Evolutionary conservation across 1,140 invertebrate species (phyloP), one percentile per base, ranked within the genome.

Genomic region (Anoplolepis gracilipes): DNA sequence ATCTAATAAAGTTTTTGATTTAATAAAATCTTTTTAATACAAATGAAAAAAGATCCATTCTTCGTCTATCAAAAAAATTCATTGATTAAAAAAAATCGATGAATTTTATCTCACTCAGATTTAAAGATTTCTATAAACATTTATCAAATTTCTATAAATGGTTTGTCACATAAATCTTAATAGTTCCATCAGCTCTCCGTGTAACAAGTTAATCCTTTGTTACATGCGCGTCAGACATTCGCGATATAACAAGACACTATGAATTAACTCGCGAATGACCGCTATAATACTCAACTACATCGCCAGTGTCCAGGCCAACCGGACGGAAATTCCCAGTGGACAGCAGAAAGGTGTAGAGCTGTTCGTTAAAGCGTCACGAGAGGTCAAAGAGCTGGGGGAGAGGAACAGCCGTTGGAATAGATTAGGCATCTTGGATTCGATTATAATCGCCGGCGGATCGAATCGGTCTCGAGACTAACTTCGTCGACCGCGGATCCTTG

Each of bases 401-500:
- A 77, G 70, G 33, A 30, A 57, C 8, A 16, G 13, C 28, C 75
- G n/a, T 39, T 61, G 57, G 64, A 90, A 62, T 70, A 89, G 62
- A 82, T 90, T 87, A 85, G 78, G 88, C 59, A 57, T 77, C 85
- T 65, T 33, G 46, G 72, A 86, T 87, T 88, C 86, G 84, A 92
- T 91, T 91, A 91, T 82, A 88, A 73, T 79, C 65, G 53, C 64
- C 59, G 70, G 70, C 61, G 69, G 86, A 91, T 90, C 87, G 87
- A 88, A 89, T 90, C 86, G 87, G 85, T 85, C 65, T 79, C 64
- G 53, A 19, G 46, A 13, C 85, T 91, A 92, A 93, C 90, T 93
- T 92, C 79, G 85, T 53, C 87, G 72, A 92, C 91, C 92, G 59
- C 89, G 89, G 67, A 91, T 91, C 87, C 78, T 86, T 82, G 72